Conservation (phyloP, 2,888 invertebrate species). For the Bombylius major region DNA sequence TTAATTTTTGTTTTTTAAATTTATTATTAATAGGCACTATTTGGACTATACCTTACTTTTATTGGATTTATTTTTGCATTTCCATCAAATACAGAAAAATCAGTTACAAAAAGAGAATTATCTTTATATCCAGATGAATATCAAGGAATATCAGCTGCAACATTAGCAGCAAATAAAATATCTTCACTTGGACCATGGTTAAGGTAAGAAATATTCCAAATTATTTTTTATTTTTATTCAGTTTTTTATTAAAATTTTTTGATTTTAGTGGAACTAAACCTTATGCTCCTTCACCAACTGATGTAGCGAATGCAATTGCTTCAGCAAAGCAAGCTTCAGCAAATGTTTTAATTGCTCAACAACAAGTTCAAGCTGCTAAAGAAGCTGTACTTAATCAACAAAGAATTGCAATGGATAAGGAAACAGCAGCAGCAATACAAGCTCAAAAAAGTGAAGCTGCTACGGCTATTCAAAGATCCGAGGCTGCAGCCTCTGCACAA, state of each 20-base stretch:
- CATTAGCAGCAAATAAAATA: neutral
- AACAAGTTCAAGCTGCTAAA: slow-evolving; percentile 59
- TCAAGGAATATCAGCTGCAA: neutral
- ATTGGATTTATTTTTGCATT: neutral
- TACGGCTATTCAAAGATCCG: slow-evolving; percentile 52
- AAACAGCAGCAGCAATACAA: slow-evolving; percentile 52
- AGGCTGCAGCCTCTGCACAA: slow-evolving; percentile 52
- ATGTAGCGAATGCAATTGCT: slow-evolving; percentile 58
- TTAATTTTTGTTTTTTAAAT: neutral
- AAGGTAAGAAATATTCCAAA: neutral
- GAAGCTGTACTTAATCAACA: slow-evolving; percentile 59
- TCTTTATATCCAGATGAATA: neutral
- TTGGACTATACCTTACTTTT: neutral
- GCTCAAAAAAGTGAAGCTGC: slow-evolving; percentile 54
- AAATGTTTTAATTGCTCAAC: slow-evolving; percentile 57
- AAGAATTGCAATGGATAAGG: slow-evolving; percentile 58
- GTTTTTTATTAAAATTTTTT: too few relatives aligned
- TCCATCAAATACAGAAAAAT: neutral
- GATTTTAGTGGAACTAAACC: neutral
- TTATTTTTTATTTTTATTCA: neutral
- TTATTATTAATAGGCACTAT: neutral
- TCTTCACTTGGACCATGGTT: slow-evolving; percentile 1
- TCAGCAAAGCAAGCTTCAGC: slow-evolving; percentile 61
- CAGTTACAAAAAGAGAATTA: neutral
- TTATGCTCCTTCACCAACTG: slow-evolving; percentile 42